Evolutionary conservation across 2,113 vertebrate species (phyloP).

Genomic region (Solea solea): DNA sequence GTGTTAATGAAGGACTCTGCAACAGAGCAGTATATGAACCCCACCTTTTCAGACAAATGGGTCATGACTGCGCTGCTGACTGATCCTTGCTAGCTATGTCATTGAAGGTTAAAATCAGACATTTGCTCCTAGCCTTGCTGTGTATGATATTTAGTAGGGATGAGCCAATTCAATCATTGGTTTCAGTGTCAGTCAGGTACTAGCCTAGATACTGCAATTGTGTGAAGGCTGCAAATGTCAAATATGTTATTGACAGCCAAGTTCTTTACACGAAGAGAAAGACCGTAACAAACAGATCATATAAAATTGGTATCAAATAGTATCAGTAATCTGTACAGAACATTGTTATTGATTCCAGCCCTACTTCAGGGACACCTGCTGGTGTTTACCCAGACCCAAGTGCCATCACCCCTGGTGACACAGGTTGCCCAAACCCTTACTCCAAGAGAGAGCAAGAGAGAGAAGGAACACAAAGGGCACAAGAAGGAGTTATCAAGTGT

Average conservation of each 20-base stretch:
- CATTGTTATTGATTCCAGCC: background rate
- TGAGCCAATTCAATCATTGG: too few species aligned
- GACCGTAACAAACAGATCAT: too few species aligned
- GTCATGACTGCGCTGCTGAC: conserved; percentile 3
- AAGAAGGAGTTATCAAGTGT: conserved; percentile 48
- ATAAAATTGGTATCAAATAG: too few species aligned
- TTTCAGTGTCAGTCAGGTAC: too few species aligned
- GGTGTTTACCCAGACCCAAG: conserved; percentile 9
- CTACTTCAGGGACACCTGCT: conserved; percentile 21
- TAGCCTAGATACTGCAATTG: too few species aligned
- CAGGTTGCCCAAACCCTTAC: background rate
- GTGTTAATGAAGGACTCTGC: background rate
- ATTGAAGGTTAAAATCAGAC: background rate
- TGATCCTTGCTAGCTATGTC: background rate
- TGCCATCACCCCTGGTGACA: conserved; percentile 5
- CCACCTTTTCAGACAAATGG: background rate
- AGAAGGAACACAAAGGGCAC: conserved; percentile 2
- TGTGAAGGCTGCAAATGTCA: too few species aligned
- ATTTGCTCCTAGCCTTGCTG: background rate
- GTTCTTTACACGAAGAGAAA: too few species aligned
- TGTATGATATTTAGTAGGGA: background rate
- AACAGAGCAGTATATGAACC: background rate
- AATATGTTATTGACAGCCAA: too few species aligned
- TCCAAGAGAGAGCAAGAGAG: background rate
- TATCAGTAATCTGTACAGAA: too few species aligned